Base-by-base conservation (phyloP, 2,888 invertebrate species). In the Idaea biselata region DNA sequence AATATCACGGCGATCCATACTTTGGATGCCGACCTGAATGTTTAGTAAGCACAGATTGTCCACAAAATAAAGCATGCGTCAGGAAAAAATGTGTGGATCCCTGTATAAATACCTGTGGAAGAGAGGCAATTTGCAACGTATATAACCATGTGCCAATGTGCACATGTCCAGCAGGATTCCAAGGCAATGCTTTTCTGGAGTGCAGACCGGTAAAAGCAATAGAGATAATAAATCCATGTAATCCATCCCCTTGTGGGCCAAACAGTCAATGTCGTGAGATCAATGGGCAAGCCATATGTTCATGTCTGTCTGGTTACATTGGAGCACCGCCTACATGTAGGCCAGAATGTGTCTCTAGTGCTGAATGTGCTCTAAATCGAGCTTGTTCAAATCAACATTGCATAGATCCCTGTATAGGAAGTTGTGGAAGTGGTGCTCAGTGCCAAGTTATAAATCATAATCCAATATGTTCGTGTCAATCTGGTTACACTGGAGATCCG, bases 1-100 rank as follows among this genome's bases (percentile, higher is more conserved):
- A 96, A 80, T 96, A 95, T 78, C 94, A 94, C 74, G 97, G 97
- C 25, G 96, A 97, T 87, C 96, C 97, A 3, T 96, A 96, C 76
- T 87, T 93, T 69, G 95, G 95, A 31, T 97, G 97, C 80, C 93
- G 96, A 72, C 97, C 97, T n/a, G 96, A 97, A 87, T 97, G 97
- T 83, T 93, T 96, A 33, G 84, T 95, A 44, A 96, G 95, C 75
- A 91, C 91, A 16, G 97, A 97, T 75, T 97, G 97, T 80, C 85
- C 95, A 7, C 93, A 94, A 70, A 93, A 95, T 75, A 94, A 93
- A 79, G 95, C 96, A 54, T 97, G 97, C 75, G 87, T 95, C 3
- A 93, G 93, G 81, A 95, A 94, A 77, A 96, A 96, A 87, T 97
- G 97, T 77, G 80, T 93, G 58, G 95, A 97, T 84, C 97, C 97